Evolutionary conservation across 2,888 invertebrate species (phyloP).

Genomic region (Gastrophysa polygoni): DNA sequence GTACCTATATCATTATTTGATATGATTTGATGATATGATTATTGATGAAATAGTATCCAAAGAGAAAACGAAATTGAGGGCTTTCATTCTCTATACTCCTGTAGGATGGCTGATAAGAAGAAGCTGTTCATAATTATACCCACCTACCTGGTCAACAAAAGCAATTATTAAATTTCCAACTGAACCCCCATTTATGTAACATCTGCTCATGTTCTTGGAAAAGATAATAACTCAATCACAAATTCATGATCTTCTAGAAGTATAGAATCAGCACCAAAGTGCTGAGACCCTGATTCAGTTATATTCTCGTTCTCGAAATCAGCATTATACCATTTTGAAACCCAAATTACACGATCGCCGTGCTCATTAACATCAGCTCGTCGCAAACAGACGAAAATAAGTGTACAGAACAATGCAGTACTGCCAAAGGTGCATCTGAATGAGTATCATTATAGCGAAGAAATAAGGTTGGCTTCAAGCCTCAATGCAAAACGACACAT

Average conservation of each 20-base stretch:
- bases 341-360: background rate
- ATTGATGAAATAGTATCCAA: no score
- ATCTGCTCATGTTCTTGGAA: background rate
- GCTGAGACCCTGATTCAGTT: background rate
- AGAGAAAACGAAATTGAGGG: no score
- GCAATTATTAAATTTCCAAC: no score
- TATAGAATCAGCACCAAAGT: background rate
- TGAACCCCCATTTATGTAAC: no score
- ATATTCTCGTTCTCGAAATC: background rate
- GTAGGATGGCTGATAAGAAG: no score
- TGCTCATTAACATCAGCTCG: background rate
- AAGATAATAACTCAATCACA: background rate
- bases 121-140: no score
- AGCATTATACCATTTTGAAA: background rate
- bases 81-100: no score
- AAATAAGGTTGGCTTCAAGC: background rate
- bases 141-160: no score
- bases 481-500: slow-evolving; percentile 2
- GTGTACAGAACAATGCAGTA: background rate
- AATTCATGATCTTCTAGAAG: background rate
- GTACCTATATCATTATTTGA: no score
- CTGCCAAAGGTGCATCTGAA: slow-evolving; percentile 1
- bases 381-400: background rate
- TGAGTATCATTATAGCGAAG: slow-evolving; percentile 5
- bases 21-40: no score